Evolutionary conservation across 2,888 invertebrate species (phyloP).

Genomic region (Herminia tarsipennalis): DNA sequence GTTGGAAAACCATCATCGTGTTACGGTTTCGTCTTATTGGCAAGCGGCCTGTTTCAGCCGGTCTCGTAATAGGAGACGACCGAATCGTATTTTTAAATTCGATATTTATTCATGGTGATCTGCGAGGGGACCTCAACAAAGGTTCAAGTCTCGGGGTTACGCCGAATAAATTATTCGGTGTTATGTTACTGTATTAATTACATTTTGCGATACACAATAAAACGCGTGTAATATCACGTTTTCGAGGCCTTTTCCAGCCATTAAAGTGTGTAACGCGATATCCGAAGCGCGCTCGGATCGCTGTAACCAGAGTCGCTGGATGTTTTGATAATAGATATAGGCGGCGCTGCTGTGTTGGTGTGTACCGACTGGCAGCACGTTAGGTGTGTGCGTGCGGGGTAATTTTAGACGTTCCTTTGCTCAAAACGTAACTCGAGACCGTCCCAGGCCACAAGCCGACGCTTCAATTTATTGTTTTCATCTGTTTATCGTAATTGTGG

Average conservation of each 20-base stretch:
- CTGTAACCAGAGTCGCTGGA: slow-evolving; percentile 83
- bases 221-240: slow-evolving; percentile 85
- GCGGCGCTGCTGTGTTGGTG: slow-evolving; percentile 70
- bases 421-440: slow-evolving; percentile 83
- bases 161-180: slow-evolving; percentile 78
- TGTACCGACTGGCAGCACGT: slow-evolving; percentile 59
- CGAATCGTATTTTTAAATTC: slow-evolving; percentile 83
- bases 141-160: slow-evolving; percentile 64
- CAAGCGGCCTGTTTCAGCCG: slow-evolving; percentile 74
- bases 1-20: slow-evolving; percentile 70
- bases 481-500: slow-evolving; percentile 74
- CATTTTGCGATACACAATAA: slow-evolving; percentile 83
- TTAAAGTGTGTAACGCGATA: slow-evolving; percentile 85
- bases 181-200: slow-evolving; percentile 83
- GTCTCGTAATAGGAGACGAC: slow-evolving; percentile 74
- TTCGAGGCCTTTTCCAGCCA: slow-evolving; percentile 86
- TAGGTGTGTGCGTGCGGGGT: slow-evolving; percentile 78
- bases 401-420: slow-evolving; percentile 86
- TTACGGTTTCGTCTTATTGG: slow-evolving; percentile 74
- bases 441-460: slow-evolving; percentile 84
- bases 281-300: slow-evolving; percentile 84
- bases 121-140: slow-evolving; percentile 64
- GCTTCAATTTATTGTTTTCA: slow-evolving; percentile 83
- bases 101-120: slow-evolving; percentile 68
- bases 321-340: slow-evolving; percentile 86